Conservation (phyloP, 2,888 invertebrate species). For the Zeuzera pyrina region DNA sequence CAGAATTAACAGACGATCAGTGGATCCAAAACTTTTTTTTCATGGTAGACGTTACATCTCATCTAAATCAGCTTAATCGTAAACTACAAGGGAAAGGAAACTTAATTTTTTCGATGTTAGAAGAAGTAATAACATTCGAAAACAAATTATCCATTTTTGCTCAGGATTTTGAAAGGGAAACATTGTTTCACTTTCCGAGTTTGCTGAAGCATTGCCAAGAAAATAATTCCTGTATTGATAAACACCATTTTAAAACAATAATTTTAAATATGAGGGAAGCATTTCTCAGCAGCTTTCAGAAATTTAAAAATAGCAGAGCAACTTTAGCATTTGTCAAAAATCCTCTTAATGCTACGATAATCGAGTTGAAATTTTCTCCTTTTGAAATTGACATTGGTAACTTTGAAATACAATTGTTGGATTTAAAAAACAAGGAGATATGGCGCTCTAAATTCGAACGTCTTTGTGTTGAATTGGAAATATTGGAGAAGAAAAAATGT, state of each 20-base stretch:
- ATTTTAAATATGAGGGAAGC: slow-evolving; percentile 19
- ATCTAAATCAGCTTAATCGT: background rate
- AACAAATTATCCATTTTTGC: slow-evolving; percentile 21
- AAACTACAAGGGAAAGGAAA: slow-evolving; percentile 1
- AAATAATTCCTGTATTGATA: too few species aligned
- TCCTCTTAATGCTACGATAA: slow-evolving; percentile 20
- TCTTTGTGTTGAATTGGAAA: slow-evolving; percentile 18
- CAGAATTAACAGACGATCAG: slow-evolving; percentile 2
- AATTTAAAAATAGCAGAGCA: slow-evolving; percentile 23
- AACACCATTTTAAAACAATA: too few species aligned
- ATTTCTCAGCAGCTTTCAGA: slow-evolving; percentile 21
- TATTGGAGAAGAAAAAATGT: slow-evolving; percentile 24
- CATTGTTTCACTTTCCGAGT: slow-evolving; percentile 16
- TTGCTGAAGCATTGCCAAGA: too few species aligned
- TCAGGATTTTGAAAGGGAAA: slow-evolving; percentile 15
- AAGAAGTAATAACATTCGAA: slow-evolving; percentile 19
- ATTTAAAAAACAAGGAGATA: slow-evolving; percentile 21
- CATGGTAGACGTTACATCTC: slow-evolving; percentile 2
- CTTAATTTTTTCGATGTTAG: slow-evolving; percentile 17
- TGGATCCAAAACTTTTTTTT: slow-evolving; percentile 1
- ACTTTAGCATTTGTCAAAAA: slow-evolving; percentile 22
- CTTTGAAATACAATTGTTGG: slow-evolving; percentile 24
- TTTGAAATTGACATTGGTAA: slow-evolving; percentile 21
- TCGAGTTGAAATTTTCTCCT: slow-evolving; percentile 12
- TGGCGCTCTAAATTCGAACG: slow-evolving; percentile 16